Evolutionary conservation across 2,888 invertebrate species (phyloP).

Genomic region (Pyrrhosoma nymphula): DNA sequence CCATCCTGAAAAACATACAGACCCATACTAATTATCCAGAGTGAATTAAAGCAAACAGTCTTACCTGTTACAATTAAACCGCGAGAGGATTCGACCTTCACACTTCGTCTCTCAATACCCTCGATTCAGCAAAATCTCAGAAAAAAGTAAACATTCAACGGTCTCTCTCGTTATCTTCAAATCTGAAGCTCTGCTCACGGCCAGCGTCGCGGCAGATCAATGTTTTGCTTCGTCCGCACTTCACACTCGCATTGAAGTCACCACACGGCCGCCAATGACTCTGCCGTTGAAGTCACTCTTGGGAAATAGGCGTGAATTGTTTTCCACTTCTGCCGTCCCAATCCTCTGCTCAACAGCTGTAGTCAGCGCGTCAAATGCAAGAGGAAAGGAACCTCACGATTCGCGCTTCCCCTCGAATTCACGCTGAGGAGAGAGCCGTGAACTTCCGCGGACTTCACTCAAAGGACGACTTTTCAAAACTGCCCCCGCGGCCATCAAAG

Average conservation of each 20-base stretch:
- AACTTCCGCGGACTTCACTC: neutral
- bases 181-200: neutral
- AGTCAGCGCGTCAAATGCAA: neutral
- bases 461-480: neutral
- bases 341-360: neutral
- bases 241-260: constrained; percentile 8
- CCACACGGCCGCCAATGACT: neutral
- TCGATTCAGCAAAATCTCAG: neutral
- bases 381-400: neutral
- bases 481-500: neutral
- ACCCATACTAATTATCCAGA: too few relatives aligned
- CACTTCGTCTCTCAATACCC: neutral
- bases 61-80: neutral
- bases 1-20: too few relatives aligned
- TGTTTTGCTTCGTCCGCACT: neutral
- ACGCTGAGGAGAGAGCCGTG: neutral
- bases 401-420: neutral
- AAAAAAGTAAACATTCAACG: neutral
- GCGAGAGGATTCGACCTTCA: neutral
- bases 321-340: neutral
- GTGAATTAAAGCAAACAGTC: neutral
- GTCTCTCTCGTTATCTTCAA: neutral
- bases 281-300: neutral
- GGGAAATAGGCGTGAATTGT: neutral
- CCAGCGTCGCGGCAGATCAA: too few relatives aligned